Conservation (phyloP, 2,797 vertebrate genomes). For the Mallotus villosus region DNA sequence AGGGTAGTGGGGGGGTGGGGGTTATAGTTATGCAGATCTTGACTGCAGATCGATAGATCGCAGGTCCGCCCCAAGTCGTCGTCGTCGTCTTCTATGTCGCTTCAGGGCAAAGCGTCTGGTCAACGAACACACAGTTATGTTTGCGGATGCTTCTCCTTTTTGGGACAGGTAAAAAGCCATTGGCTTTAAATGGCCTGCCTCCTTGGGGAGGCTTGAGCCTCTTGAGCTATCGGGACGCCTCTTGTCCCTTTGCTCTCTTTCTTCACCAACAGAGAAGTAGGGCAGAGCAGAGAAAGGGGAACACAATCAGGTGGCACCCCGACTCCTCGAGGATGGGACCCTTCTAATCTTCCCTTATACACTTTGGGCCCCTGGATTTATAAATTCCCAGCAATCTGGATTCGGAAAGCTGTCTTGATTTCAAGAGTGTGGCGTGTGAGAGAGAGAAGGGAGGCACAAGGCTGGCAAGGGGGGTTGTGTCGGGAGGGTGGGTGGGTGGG, state of each 20-base stretch:
- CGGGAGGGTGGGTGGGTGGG: conserved; percentile 62
- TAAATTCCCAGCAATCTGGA: conserved; percentile 84
- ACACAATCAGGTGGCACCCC: conserved; percentile 76
- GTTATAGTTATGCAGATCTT: too few species aligned
- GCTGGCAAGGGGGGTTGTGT: conserved; percentile 59
- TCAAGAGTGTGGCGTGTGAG: conserved; percentile 53
- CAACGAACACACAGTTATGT: not conserved
- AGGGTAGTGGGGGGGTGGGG: too few species aligned
- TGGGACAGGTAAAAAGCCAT: not conserved
- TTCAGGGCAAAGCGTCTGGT: not conserved
- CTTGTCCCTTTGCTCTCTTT: conserved; percentile 50
- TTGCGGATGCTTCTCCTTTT: not conserved
- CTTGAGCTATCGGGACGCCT: conserved; percentile 22
- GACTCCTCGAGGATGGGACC: conserved; percentile 80
- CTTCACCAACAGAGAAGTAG: conserved; percentile 72
- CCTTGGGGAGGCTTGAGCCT: not conserved
- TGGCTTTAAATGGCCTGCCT: not conserved
- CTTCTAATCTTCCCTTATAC: conserved; percentile 83
- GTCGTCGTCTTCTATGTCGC: not conserved
- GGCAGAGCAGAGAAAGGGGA: conserved; percentile 66
- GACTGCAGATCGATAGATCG: too few species aligned
- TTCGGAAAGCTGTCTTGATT: conserved; percentile 87
- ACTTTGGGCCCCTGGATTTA: conserved; percentile 82
- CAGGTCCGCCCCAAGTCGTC: not conserved
- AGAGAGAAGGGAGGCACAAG: conserved; percentile 48